phyloP scores from a whole-genome alignment of 2,113 vertebrate genomes.

The Cervus canadensis region DNA sequence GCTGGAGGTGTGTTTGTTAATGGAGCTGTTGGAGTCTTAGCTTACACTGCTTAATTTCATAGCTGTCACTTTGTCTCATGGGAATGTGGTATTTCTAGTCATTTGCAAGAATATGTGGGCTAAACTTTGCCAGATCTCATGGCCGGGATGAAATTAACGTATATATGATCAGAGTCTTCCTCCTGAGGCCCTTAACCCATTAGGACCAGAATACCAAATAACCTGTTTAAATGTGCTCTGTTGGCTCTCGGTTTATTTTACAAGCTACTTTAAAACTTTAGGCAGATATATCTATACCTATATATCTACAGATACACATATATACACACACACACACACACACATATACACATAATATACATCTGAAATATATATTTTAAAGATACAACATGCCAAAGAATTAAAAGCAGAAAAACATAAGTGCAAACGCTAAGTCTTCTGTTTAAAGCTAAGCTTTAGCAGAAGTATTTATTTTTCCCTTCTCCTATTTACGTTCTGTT shows the following conservation, averaged over 20 bases:
- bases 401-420: background rate
- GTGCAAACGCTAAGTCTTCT: background rate
- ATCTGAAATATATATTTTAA: background rate
- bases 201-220: conserved; percentile 51
- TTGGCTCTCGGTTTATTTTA: conserved; percentile 37
- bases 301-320: background rate
- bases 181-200: conserved; percentile 22
- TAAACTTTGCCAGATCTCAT: background rate
- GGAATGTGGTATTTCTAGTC: conserved; percentile 48
- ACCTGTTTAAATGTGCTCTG: conserved; percentile 12
- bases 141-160: conserved; percentile 4
- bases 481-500: background rate
- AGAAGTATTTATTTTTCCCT: conserved; percentile 12
- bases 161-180: background rate
- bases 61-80: conserved; percentile 46
- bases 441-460: conserved; percentile 11
- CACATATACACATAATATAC: background rate
- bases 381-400: conserved; percentile 24
- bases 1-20: conserved; percentile 60
- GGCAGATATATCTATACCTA: background rate
- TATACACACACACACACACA: rapidly evolving
- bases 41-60: conserved; percentile 48
- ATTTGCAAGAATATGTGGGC: conserved; percentile 41
- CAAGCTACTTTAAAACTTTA: conserved; percentile 32
- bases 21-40: conserved; percentile 43